Base-by-base conservation (phyloP, 2,113 vertebrate species). In the Chelonoidis abingdonii region DNA sequence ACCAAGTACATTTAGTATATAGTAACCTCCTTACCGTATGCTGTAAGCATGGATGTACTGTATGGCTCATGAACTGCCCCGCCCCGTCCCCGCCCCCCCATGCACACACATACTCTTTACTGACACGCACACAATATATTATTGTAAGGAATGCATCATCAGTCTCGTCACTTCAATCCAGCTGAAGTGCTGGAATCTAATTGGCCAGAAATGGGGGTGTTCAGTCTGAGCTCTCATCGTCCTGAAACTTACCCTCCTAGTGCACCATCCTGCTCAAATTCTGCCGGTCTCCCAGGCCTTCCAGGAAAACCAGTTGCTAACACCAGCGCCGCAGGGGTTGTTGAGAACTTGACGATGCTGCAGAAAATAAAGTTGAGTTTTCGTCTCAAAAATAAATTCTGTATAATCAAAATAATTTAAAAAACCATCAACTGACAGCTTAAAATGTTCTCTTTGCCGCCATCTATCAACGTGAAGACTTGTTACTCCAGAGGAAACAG, bases 381-480 rank as follows among this genome's bases (percentile, higher is more conserved):
- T 57, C 72, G 19, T 89, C 57, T 75, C 84, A 84, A 83, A 83
- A 94, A 94, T 81, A 89, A 95, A 92, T 86, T 80, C 62, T 35
- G 65, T 84, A 80, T 86, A 87, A 75, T 52, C 91, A 57, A 93
- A 94, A 87, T 86, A 52, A 87, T 83, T 78, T 86, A 52, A 52
- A 87, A 83, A 89, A 69, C 56, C 29, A 47, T 78, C 6, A 11
- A 80, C 93, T 91, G 89, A 88, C 53, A 84, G 14, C 84, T 81
- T 92, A 84, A 83, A 90, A 57, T 79, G 29, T 84, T 87, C 75
- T 52, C 86, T 75, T 44, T 80, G 29, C n/a, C 81, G 44, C 3
- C 44, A 14, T 62, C 62, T 72, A 50, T 87, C 84, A 87, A 50
- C 59, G 76, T 17, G 25, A 78, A 52, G 78, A 25, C 75, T 92